Conservation (phyloP, 64 coral and sea anemone genomes). For the Cladopsammia gracilis region DNA sequence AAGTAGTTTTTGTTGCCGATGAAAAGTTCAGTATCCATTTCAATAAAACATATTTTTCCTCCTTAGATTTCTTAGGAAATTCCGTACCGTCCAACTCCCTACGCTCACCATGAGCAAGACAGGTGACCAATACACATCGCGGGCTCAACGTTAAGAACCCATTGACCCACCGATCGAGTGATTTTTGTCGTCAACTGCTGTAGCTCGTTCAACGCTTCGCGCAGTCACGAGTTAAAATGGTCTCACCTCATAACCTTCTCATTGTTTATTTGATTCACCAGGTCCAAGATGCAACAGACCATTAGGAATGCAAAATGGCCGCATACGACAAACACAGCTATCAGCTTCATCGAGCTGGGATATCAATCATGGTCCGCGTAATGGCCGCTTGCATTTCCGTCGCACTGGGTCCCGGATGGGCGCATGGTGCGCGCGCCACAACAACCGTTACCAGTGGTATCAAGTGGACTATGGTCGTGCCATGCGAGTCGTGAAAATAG, state of each 20-base stretch:
- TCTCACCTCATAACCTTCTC: background rate
- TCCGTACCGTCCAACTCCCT: no score
- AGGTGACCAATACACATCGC: no score
- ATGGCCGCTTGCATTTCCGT: slow-evolving; percentile 74
- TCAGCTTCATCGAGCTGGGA: slow-evolving; percentile 79
- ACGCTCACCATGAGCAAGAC: no score
- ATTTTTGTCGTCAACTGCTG: no score
- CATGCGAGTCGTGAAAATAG: slow-evolving; percentile 69
- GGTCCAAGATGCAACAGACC: slow-evolving; percentile 81
- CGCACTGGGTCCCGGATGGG: slow-evolving; percentile 65
- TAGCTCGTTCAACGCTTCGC: no score
- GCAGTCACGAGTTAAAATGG: no score
- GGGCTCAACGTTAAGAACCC: no score
- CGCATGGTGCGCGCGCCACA: slow-evolving; percentile 83
- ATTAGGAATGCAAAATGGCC: slow-evolving; percentile 84
- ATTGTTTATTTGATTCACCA: background rate
- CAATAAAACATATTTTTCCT: no score
- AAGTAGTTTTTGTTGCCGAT: no score
- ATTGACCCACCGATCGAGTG: no score
- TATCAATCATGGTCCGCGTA: slow-evolving; percentile 45
- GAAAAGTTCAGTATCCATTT: no score
- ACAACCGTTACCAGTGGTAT: slow-evolving; percentile 83
- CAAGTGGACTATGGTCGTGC: slow-evolving; percentile 71
- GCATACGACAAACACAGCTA: slow-evolving; percentile 66
- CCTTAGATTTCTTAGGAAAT: no score